phyloP scores from a whole-genome alignment of 2,888 invertebrate genomes.

The Timema cristinae region DNA sequence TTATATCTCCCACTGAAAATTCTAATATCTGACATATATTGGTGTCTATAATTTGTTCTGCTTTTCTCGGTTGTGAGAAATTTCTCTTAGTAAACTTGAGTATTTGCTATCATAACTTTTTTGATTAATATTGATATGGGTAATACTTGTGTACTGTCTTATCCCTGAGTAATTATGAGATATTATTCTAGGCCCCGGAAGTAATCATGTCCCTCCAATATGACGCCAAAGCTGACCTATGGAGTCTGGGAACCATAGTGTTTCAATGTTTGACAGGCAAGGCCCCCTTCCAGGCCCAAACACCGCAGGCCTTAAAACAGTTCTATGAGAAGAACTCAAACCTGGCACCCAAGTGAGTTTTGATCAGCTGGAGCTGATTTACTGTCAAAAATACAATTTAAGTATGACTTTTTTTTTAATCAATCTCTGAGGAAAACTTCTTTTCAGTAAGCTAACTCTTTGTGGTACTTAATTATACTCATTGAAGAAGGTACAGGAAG shows the following conservation, averaged over 20 bases:
- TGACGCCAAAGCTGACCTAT: conserved; percentile 98
- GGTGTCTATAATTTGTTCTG: neutral
- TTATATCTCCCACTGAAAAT: no score
- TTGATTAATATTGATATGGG: conserved; percentile 24
- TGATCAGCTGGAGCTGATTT: neutral
- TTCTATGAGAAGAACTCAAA: conserved; percentile 95
- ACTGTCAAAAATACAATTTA: no score
- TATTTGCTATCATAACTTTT: conserved; percentile 5
- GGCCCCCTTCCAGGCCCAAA: conserved; percentile 97
- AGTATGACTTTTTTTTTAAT: no score
- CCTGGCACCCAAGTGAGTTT: conserved; percentile 78
- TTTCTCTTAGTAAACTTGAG: conserved; percentile 1
- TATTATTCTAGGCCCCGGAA: conserved; percentile 76
- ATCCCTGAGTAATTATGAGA: no score
- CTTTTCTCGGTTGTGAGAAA: neutral
- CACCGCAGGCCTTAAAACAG: conserved; percentile 93
- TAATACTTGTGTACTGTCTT: neutral
- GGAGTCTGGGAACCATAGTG: conserved; percentile 98
- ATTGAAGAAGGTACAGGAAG: no score
- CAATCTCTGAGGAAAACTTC: no score
- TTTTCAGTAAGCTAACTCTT: no score
- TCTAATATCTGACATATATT: neutral
- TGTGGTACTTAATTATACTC: no score
- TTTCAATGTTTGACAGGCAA: conserved; percentile 98
- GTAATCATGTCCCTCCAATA: conserved; percentile 99